A percentile compares a stretch with the other conserved stretches of the same genome.
Conservation (phyloP, 2,113 vertebrate genomes). For the Orthonyx spaldingii region DNA sequence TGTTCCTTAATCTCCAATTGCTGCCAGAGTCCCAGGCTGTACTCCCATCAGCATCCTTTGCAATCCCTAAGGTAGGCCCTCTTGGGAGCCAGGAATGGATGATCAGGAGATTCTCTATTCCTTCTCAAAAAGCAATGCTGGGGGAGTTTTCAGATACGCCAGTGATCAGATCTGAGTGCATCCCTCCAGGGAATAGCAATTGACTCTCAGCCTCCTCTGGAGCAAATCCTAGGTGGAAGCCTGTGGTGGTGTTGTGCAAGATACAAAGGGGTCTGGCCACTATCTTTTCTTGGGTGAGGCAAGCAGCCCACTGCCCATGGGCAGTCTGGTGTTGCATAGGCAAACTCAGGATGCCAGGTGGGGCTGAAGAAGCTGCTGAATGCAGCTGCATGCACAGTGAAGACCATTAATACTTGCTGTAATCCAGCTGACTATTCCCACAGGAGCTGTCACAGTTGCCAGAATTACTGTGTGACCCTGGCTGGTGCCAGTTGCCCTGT, state of each 20-base stretch:
- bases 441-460: neutral
- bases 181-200: neutral
- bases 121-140: neutral
- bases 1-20: neutral
- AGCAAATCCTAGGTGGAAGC: neutral
- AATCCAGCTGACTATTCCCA: neutral
- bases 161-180: neutral
- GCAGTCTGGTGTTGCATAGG: neutral
- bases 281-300: neutral
- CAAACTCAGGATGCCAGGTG: neutral
- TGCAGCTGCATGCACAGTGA: neutral
- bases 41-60: neutral
- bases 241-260: neutral
- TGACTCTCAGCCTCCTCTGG: neutral
- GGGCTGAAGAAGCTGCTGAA: neutral
- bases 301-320: neutral
- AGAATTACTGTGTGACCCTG: neutral
- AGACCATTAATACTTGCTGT: neutral
- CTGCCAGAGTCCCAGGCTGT: neutral
- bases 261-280: neutral
- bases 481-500: neutral
- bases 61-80: fast-evolving
- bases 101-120: neutral
- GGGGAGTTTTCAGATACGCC: neutral
- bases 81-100: neutral